Evolutionary conservation across 2,113 vertebrate species (phyloP), one percentile per base, ranked within the genome.

Genomic region (Poeciliopsis turrubarensis): DNA sequence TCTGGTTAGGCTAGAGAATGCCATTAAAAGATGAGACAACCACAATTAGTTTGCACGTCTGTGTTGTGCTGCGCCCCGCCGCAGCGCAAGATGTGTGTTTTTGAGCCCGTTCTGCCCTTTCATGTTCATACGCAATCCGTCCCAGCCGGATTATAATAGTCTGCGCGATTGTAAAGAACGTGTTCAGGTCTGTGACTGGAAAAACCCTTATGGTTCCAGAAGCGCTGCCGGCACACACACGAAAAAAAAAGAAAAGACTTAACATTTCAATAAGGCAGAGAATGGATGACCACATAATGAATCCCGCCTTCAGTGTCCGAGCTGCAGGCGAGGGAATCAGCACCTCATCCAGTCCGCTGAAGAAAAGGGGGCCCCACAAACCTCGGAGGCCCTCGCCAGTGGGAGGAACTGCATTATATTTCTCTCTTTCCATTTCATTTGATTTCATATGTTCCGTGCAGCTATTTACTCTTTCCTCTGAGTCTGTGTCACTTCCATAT

Each of bases 1-100:
- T 93, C 89, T 91, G 86, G 65, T 79, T 83, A 84, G 77, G 71
- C 70, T 78, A 60, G 30, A 65, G 72, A 86, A 91, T 82, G 80
- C 84, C 83, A 91, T 90, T 89, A 93, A 91, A 89, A 89, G 90
- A 92, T 91, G 90, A 93, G 92, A 94, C 91, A 88, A 88, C 88
- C 76, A 89, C 90, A 91, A 92, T 94, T 94, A 92, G 72, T 73
- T 72, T 85, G 82, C 82, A 89, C 82, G 86, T 89, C 76, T 65
- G 74, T 74, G 79, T 83, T 37, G 87, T 88, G 68, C 80, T 83
- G 72, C 70, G 32, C 68, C 70, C 71, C 65, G 75, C 64, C 39
- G 30, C 79, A 75, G 81, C 78, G 73, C 63, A 32, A 65, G 78
- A 72, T 85, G 77, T 79, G 76, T 73, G 76, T 62, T 87, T 91